A percentile compares a stretch with the other conserved stretches of the same genome.
Evolutionary conservation across 2,888 invertebrate species (phyloP).

Genomic region (Trisateles emortualis): DNA sequence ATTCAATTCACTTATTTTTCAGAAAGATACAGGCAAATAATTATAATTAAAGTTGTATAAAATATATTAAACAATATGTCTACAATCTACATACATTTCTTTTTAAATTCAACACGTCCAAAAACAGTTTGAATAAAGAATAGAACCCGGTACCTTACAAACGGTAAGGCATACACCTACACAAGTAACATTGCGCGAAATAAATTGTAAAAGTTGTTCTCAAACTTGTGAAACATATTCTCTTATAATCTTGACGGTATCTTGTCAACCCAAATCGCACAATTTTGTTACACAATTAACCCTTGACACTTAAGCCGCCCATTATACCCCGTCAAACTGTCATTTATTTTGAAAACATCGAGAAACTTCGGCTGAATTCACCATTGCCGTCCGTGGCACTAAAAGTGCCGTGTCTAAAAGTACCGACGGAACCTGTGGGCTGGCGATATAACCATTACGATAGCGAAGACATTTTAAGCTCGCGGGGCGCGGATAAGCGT

Average conservation of each 20-base stretch:
- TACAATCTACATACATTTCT: too few species aligned
- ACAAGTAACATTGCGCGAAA: too few species aligned
- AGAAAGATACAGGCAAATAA: too few species aligned
- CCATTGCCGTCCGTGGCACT: constrained; percentile 45
- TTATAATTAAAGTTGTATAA: too few species aligned
- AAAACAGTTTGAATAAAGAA: too few species aligned
- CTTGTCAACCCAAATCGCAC: neutral
- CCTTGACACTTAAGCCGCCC: neutral
- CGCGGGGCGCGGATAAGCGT: constrained; percentile 52
- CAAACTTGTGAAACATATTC: neutral
- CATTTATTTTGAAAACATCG: constrained; percentile 38
- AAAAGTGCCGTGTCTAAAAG: constrained; percentile 50
- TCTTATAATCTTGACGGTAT: neutral
- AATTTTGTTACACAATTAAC: neutral
- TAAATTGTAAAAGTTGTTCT: too few species aligned
- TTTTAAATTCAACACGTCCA: too few species aligned
- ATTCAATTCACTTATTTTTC: too few species aligned
- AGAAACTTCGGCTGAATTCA: constrained; percentile 40
- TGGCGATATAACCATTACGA: constrained; percentile 74
- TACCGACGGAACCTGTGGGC: constrained; percentile 53
- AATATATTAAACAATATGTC: too few species aligned
- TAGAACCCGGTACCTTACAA: too few species aligned
- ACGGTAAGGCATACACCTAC: too few species aligned
- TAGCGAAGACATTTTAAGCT: constrained; percentile 68
- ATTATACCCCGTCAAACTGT: constrained; percentile 34